Evolutionary conservation across 2,113 vertebrate species (phyloP), one percentile per base, ranked within the genome.

Genomic region (Synchiropus splendidus): DNA sequence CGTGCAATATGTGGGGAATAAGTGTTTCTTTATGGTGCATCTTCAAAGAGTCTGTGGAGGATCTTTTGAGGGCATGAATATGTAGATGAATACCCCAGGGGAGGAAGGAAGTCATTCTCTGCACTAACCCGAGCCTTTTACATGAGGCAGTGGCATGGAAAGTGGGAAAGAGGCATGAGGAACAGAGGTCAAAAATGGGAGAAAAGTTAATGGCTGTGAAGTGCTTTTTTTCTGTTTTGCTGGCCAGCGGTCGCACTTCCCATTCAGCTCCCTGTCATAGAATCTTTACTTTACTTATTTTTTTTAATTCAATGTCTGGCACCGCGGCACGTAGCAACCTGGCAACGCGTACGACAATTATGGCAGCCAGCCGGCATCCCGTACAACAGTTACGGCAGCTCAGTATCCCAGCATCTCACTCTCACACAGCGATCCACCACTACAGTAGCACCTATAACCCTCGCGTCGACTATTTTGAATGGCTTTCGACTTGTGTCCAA

Each of bases 21-120:
- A 65, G 60, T 55, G 42, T 51, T 74, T 71, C 51, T 68, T 46
- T 54, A 47, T 54, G 68, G 56, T 56, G 40, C 47, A 10, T 62
- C 71, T 74, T 74, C 56, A 75, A 60, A 67, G 58, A 62, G 47
- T 40, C 48, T 45, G 59, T 21, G 51, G 49, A 66, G 61, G 65
- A 72, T 53, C 37, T 47, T 69, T 61, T 36, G 39, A 71, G 61
- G 58, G 45, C 58, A 77, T 83, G 56, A 77, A 78, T 83, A 83
- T 85, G 78, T 61, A 79, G 65, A 81, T 61, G 65, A 61, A 54
- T 56, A 53, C 48, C 52, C 52, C 16, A 4, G 35, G 58, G 59
- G 47, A 57, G 72, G 60, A 27, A 43, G 30, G 53, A 63, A 62
- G 58, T 54, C 75, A 75, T 75, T 72, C 65, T 54, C 51, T 18